Evolutionary conservation across 2,113 vertebrate genomes (phyloP), one percentile per base, ranked within the genome.

Genomic region (Planiliza haematocheilus): DNA sequence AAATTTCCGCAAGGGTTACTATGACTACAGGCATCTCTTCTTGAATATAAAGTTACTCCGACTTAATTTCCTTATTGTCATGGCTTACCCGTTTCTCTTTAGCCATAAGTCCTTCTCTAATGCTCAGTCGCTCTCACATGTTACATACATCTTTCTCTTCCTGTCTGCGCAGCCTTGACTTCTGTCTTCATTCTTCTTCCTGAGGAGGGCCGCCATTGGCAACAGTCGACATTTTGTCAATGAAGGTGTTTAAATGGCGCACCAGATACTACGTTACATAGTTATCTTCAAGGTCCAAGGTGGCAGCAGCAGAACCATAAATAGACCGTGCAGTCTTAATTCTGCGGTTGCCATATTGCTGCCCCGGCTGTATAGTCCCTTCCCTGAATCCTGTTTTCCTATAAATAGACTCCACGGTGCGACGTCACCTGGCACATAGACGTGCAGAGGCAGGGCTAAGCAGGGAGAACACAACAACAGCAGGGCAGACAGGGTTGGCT

Each of bases 151-250:
- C 39, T 43, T 65, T 70, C 57, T 58, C 45, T 37, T 30, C 9
- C 30, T 7, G 7, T 38, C 43, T 36, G 36, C 67, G 56, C 16
- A 2, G 20, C 55, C 68, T 48, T 77, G 42, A 56, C 63, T 72
- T 42, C 57, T 72, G n/a, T 51, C 67, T 59, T 86, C 67, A 77
- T 72, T 79, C 61, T 69, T 87, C 70, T 81, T 72, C 52, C 52
- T 24, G 50, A 56, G 49, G 24, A 51, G 14, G 57, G 53, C 37
- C 37, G 37, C 42, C 81, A 77, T 74, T 65, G 75, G 77, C 70
- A 71, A 50, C 61, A 59, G 67, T 37, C 59, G 86, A 84, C 73
- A 38, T 80, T 81, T 85, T 84, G 82, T 86, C 82, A 65, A 68
- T 81, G 80, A 53, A 60, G 57, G 64, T 80, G 46, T 76, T 77